Evolutionary conservation across 2,113 vertebrate species (phyloP).

Genomic region (Notiomystis cincta): DNA sequence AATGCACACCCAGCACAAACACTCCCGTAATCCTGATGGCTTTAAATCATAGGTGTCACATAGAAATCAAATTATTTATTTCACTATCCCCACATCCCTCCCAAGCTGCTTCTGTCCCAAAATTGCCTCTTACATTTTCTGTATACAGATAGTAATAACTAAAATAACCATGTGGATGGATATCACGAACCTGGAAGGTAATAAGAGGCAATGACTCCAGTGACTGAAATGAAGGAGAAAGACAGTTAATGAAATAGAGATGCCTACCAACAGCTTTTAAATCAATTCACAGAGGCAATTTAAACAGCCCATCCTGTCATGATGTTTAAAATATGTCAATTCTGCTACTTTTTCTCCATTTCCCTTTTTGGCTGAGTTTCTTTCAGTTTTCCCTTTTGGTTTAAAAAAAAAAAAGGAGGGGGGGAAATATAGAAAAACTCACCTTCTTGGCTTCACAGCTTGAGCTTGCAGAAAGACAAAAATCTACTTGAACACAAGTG

Average conservation of each 20-base stretch:
- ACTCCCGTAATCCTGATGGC: not conserved
- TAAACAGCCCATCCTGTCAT: conserved; percentile 67
- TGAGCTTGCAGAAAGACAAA: conserved; percentile 27
- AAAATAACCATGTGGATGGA: conserved; percentile 60
- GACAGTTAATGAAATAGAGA: conserved; percentile 74
- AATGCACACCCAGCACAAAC: not conserved
- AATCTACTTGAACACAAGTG: conserved; percentile 10
- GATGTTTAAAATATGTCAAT: conserved; percentile 69
- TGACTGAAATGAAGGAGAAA: conserved; percentile 66
- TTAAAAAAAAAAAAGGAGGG: accelerated
- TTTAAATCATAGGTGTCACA: conserved; percentile 20
- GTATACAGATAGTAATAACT: conserved; percentile 60
- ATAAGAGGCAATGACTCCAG: conserved; percentile 68
- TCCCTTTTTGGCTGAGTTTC: conserved; percentile 38
- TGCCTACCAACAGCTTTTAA: conserved; percentile 71
- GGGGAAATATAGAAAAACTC: not conserved
- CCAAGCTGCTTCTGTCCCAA: conserved; percentile 4
- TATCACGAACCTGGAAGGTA: conserved; percentile 64
- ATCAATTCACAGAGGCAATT: conserved; percentile 75
- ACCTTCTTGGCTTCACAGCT: not conserved
- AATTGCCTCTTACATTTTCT: conserved; percentile 43
- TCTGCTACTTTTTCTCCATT: conserved; percentile 25
- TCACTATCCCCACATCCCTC: not conserved
- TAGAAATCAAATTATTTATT: conserved; percentile 56
- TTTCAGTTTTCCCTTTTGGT: not conserved